Evolutionary conservation across 1,140 invertebrate species (phyloP).

Genomic region (Amphibalanus amphitrite): DNA sequence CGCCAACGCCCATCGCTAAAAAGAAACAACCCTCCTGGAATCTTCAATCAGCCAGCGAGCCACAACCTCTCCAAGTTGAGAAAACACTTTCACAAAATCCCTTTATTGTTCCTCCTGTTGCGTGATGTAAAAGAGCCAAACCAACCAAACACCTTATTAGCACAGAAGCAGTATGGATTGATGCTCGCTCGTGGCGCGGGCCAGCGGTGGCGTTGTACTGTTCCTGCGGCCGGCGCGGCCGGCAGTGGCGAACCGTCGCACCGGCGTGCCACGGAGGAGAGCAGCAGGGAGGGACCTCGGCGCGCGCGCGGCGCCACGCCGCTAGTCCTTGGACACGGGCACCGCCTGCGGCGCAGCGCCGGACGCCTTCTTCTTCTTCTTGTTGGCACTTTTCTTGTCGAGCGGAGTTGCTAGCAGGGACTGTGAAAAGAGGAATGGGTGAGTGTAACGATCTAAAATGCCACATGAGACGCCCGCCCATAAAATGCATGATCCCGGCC

Average conservation of each 20-base stretch:
- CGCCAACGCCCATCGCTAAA: no score
- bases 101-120: neutral
- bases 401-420: slow-evolving; percentile 51
- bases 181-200: neutral
- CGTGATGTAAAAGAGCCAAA: slow-evolving; percentile 1
- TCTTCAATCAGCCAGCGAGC: no score
- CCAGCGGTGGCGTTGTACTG: neutral
- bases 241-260: no score
- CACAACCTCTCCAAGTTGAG: no score
- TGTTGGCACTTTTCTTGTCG: slow-evolving; percentile 60
- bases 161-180: neutral
- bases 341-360: neutral
- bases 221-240: no score
- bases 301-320: no score
- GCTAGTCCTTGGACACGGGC: neutral
- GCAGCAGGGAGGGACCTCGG: no score
- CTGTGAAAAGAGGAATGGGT: slow-evolving; percentile 28
- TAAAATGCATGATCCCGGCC: no score
- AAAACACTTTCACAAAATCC: neutral
- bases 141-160: neutral
- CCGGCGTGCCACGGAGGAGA: neutral
- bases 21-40: no score
- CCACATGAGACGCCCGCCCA: no score
- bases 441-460: slow-evolving; percentile 5
- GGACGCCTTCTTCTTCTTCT: slow-evolving; percentile 53